Base-by-base conservation (phyloP, 2,888 invertebrate species). In the Belgica antarctica region DNA sequence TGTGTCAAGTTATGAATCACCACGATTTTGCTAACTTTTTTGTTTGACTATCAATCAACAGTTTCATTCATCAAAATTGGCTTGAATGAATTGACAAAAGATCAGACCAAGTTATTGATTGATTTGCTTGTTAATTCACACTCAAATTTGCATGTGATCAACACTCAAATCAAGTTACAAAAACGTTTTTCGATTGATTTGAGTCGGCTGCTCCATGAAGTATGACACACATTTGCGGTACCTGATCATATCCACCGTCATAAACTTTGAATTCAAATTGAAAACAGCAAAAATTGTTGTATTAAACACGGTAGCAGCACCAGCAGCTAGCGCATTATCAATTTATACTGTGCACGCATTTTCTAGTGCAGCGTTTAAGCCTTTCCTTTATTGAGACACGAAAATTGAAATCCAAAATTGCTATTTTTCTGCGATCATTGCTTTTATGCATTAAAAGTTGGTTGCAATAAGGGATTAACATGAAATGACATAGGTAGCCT, bases 171-270 rank as follows among this genome's bases (percentile, higher is more conserved):
- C 41, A 41, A 12, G 41, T 41, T 41, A 41, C 12, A n/a, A 41
- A 41, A 41, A 41, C 41, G 41, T n/a, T 41, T 41, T 41, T 41
- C 41, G 41, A 5, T 10, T 52, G 2, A 52, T 22, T 2, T 52
- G 5, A 5, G 22, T 52, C 52, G 52, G 4, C n/a, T 17, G 5
- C 52, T 22, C 12, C 17, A 17, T 17, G 52, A 52, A 52, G 22
- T 52, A 52, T 52, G 52, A 52, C 52, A 52, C 22, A 52, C 52
- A 52, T 52, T 52, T n/a, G 22, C 52, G 52, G 19, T 19, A 22
- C 52, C n/a, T n/a, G 41, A 41, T 52, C n/a, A 22, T 7, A 52
- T 19, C 52, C 52, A 22, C 52, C 17, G 52, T 22, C 52, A 52
- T 22, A 52, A 22, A 41, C 17, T 52, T 52, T 52, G 7, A 52